Conservation (phyloP, 2,797 vertebrate species). For the Enteromius radiatus region DNA sequence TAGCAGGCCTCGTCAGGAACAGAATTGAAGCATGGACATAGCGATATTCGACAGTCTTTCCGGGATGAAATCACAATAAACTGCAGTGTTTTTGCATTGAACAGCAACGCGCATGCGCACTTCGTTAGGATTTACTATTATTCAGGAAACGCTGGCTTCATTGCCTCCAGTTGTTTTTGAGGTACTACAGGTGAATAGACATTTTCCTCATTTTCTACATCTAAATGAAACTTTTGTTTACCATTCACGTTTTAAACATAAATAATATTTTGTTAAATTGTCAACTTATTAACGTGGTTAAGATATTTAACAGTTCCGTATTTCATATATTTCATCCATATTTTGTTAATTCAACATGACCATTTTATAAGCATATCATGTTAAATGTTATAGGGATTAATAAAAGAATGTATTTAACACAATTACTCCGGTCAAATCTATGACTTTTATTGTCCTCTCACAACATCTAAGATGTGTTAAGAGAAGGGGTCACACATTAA, state of each 20-base stretch:
- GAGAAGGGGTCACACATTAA: no score
- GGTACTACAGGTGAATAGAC: neutral
- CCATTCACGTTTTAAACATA: neutral
- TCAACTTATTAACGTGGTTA: neutral
- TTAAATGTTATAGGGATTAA: no score
- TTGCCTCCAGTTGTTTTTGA: neutral
- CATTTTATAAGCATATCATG: neutral
- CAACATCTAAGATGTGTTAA: no score
- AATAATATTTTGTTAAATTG: neutral
- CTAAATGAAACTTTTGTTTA: neutral
- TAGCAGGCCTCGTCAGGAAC: neutral
- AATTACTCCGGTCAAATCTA: no score
- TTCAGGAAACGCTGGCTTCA: neutral
- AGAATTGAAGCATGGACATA: neutral
- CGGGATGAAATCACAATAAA: constrained; percentile 5
- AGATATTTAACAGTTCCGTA: neutral
- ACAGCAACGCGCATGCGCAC: constrained; percentile 18
- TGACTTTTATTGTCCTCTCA: no score
- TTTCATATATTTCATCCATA: neutral
- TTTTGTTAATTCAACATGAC: neutral
- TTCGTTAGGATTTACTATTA: no score
- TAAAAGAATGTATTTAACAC: no score
- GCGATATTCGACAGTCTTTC: neutral
- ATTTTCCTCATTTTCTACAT: no score
- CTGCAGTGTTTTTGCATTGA: neutral